A percentile compares a stretch with the other conserved stretches of the same genome.
Conservation (phyloP, 1,140 invertebrate genomes). For the Spodoptera litura region DNA sequence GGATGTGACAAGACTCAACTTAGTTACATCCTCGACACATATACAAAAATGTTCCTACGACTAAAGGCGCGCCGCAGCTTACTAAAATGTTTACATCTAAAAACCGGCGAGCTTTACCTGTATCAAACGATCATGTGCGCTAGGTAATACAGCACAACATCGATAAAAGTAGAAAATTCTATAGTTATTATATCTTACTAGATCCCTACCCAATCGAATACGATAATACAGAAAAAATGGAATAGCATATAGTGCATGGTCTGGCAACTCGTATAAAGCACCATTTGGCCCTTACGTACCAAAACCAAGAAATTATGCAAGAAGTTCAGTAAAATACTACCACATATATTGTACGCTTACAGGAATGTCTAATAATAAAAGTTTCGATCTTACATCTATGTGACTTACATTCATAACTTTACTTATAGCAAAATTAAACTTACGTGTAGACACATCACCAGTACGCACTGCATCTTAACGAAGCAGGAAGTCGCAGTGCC, state of each 20-base stretch:
- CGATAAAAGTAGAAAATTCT: constrained; percentile 7
- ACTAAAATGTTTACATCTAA: constrained; percentile 20
- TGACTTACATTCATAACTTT: constrained; percentile 44
- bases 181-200: constrained; percentile 19
- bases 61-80: constrained; percentile 22
- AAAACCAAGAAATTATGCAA: constrained; percentile 48
- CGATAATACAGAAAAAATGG: constrained; percentile 32
- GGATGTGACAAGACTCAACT: constrained; percentile 1
- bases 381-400: constrained; percentile 34
- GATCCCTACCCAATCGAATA: constrained; percentile 19
- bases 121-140: constrained; percentile 16
- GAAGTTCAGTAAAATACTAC: constrained; percentile 46
- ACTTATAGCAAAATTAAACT: constrained; percentile 44
- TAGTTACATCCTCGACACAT: constrained; percentile 14
- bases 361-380: constrained; percentile 60
- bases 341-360: constrained; percentile 49
- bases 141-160: constrained; percentile 8
- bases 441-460: constrained; percentile 32
- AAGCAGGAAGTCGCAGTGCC: neutral
- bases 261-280: constrained; percentile 51
- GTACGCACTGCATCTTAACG: constrained; percentile 6
- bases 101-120: constrained; percentile 21
- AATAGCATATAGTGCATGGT: constrained; percentile 20
- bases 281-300: constrained; percentile 53
- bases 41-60: constrained; percentile 21